Evolutionary conservation across 2,113 vertebrate species (phyloP).

Genomic region (Phylloscopus whistleri): DNA sequence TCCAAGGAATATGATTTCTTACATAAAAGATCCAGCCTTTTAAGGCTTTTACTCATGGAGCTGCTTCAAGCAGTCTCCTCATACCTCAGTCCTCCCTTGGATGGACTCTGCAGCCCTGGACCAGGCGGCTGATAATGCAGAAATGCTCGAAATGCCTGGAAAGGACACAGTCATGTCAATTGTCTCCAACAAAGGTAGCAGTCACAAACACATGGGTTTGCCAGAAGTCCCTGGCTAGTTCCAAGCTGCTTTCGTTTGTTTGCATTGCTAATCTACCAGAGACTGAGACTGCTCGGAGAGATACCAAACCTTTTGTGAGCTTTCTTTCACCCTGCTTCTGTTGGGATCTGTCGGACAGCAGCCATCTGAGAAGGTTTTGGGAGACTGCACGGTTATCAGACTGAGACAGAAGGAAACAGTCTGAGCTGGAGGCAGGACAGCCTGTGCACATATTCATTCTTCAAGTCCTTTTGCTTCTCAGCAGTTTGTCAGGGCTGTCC

Average conservation of each 20-base stretch:
- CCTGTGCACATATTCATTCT: neutral
- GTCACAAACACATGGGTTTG: conserved; percentile 45
- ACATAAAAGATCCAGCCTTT: conserved; percentile 2
- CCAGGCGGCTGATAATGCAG: conserved; percentile 27
- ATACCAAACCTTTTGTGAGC: conserved; percentile 27
- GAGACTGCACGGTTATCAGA: conserved; percentile 22
- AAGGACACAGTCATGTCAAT: conserved; percentile 38
- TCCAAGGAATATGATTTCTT: conserved; percentile 40
- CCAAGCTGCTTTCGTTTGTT: conserved; percentile 38
- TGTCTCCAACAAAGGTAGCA: conserved; percentile 37
- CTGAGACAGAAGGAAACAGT: conserved; percentile 44
- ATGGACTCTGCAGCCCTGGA: neutral
- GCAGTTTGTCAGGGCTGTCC: neutral
- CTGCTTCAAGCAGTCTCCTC: neutral
- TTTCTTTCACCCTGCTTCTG: conserved; percentile 13
- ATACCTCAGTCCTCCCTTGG: neutral
- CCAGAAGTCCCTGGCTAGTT: conserved; percentile 27
- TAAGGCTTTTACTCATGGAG: neutral
- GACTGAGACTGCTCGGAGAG: neutral
- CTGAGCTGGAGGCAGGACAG: conserved; percentile 11
- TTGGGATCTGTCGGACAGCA: conserved; percentile 21
- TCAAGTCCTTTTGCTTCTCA: neutral
- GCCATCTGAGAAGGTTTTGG: conserved; percentile 25
- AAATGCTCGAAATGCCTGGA: conserved; percentile 52
- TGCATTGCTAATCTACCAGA: conserved; percentile 57